Conservation (phyloP, 2,113 vertebrate genomes). For the Phoxinus phoxinus region DNA sequence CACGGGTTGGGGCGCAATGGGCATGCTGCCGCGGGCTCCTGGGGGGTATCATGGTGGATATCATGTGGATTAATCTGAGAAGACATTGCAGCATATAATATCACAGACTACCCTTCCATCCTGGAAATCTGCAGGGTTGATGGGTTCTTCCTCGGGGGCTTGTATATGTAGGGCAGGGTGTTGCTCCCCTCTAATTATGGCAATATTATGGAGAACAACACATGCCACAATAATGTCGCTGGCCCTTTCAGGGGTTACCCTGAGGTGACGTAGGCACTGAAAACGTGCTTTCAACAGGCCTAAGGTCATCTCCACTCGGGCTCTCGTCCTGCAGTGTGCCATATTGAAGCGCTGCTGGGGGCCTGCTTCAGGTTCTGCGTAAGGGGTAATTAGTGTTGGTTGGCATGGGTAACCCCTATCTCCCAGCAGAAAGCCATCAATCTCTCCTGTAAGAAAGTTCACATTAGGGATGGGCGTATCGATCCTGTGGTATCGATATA, state of each 20-base stretch:
- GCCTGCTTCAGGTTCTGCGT: neutral
- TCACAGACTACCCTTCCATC: neutral
- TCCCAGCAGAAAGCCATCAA: neutral
- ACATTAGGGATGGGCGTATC: too few relatives aligned
- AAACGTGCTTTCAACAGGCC: neutral
- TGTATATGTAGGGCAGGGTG: neutral
- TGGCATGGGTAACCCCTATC: neutral
- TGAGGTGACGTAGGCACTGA: neutral
- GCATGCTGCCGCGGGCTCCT: too few relatives aligned
- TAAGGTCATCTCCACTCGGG: neutral
- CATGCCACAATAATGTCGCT: neutral
- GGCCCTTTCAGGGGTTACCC: neutral
- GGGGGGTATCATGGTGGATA: too few relatives aligned
- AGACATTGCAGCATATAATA: neutral
- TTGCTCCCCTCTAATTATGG: too few relatives aligned
- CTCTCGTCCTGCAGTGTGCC: slow-evolving; percentile 4
- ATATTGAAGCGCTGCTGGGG: neutral
- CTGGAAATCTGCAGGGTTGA: neutral
- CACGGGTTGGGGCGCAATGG: too few relatives aligned
- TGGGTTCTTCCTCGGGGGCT: neutral
- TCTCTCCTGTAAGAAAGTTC: too few relatives aligned
- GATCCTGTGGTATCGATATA: too few relatives aligned
- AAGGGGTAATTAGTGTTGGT: neutral
- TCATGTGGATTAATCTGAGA: neutral
- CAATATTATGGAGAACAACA: too few relatives aligned